Evolutionary conservation across 1,140 invertebrate species (phyloP).

Genomic region (Euwallacea fornicatus): DNA sequence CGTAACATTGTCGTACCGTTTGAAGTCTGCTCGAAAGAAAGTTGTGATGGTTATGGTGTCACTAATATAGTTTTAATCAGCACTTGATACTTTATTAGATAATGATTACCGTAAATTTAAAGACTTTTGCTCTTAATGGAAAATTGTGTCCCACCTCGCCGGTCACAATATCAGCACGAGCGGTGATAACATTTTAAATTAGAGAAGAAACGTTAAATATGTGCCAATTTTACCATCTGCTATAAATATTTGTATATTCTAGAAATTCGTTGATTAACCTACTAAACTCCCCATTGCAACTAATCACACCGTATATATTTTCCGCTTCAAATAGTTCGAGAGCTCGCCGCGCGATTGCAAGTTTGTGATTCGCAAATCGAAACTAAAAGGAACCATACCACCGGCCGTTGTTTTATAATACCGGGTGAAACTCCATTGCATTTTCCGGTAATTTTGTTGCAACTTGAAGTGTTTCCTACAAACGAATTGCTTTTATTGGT

Average conservation of each 20-base stretch:
- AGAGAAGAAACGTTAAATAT: background rate
- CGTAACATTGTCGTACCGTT: slow-evolving; percentile 33
- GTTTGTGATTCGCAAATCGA: slow-evolving; percentile 7
- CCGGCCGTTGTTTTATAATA: slow-evolving; percentile 2
- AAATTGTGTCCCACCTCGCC: no score
- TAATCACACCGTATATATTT: slow-evolving; percentile 2
- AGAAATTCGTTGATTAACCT: background rate
- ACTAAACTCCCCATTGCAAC: background rate
- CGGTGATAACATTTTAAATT: background rate
- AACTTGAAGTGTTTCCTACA: no score
- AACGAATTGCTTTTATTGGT: no score
- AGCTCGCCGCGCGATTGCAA: background rate
- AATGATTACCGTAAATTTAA: no score
- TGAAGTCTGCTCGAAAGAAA: background rate
- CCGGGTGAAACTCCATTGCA: no score
- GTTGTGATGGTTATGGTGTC: background rate
- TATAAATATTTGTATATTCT: background rate
- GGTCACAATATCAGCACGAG: no score
- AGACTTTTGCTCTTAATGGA: no score
- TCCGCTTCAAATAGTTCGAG: background rate
- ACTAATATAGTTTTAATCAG: no score
- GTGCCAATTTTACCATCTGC: background rate
- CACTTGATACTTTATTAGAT: no score
- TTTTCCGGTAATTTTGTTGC: no score
- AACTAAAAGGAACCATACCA: slow-evolving; percentile 21